A percentile compares a stretch with the other conserved stretches of the same genome.
phyloP scores from a whole-genome alignment of 2,797 vertebrate genomes.

The Gila robusta region DNA sequence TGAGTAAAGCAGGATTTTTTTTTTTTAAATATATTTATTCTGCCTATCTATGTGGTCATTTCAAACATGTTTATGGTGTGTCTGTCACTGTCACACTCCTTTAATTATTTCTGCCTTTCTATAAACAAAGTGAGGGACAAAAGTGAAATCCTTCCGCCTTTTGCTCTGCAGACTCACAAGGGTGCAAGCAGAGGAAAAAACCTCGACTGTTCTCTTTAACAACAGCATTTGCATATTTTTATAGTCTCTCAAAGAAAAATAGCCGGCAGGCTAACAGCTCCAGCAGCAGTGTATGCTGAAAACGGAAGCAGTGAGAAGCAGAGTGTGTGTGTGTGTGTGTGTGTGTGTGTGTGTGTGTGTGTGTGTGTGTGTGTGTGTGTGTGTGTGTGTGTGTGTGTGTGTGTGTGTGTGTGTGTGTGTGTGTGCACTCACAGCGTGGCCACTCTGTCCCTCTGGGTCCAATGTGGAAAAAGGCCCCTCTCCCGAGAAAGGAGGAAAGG shows the following conservation, averaged over 20 bases:
- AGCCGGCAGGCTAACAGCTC: constrained; percentile 80
- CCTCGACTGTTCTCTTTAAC: constrained; percentile 74
- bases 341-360: constrained; percentile 30
- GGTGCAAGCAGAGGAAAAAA: constrained; percentile 52
- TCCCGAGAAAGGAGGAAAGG: constrained; percentile 52
- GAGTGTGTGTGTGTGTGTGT: constrained; percentile 24
- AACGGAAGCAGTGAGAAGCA: constrained; percentile 72
- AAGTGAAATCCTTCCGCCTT: constrained; percentile 55
- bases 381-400: constrained; percentile 43
- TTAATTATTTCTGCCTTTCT: constrained; percentile 34
- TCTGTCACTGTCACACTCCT: background rate
- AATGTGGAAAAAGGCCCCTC: constrained; percentile 47
- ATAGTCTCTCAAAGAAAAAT: constrained; percentile 82
- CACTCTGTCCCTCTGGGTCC: constrained; percentile 64
- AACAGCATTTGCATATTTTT: constrained; percentile 85
- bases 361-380: constrained; percentile 11
- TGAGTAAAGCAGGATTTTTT: constrained; percentile 46
- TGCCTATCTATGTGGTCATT: constrained; percentile 57
- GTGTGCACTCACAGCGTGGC: constrained; percentile 36
- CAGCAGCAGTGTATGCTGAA: constrained; percentile 72
- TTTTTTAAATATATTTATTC: constrained; percentile 55
- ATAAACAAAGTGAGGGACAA: constrained; percentile 43
- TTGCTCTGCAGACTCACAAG: constrained; percentile 55
- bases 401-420: constrained; percentile 34
- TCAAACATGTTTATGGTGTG: constrained; percentile 31